Conservation (phyloP, 2,888 invertebrate species). For the Nymphalis urticae region DNA sequence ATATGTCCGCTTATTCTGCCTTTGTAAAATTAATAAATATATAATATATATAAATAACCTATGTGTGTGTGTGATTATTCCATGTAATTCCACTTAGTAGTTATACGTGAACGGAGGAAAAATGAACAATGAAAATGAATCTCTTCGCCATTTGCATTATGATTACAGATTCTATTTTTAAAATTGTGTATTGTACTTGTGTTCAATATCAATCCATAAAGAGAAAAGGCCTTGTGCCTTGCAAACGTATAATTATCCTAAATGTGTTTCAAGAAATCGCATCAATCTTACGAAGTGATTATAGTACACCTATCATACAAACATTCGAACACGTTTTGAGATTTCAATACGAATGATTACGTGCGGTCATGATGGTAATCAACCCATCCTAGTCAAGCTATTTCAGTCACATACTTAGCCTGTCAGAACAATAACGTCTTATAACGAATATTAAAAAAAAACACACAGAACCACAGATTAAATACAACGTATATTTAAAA, state of each 20-base stretch:
- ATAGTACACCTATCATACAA: not conserved
- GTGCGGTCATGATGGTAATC: slow-evolving; percentile 1
- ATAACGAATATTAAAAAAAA: too few relatives aligned
- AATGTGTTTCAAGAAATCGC: slow-evolving; percentile 7
- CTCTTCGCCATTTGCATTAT: too few relatives aligned
- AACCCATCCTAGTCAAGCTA: not conserved
- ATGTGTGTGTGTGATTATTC: too few relatives aligned
- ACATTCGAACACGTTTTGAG: not conserved
- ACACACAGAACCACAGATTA: not conserved
- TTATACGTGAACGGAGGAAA: too few relatives aligned
- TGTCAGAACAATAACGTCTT: not conserved
- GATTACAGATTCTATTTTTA: too few relatives aligned
- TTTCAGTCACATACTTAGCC: slow-evolving; percentile 3
- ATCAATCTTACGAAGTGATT: slow-evolving; percentile 1
- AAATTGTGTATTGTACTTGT: too few relatives aligned
- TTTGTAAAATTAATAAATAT: too few relatives aligned
- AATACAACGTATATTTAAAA: not conserved
- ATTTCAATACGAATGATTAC: not conserved
- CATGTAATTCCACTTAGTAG: too few relatives aligned
- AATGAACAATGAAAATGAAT: too few relatives aligned
- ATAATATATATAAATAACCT: too few relatives aligned
- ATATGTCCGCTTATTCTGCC: too few relatives aligned
- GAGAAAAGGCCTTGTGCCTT: not conserved
- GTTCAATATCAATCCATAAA: too few relatives aligned
- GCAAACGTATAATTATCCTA: not conserved